Evolutionary conservation across 1,140 invertebrate genomes (phyloP).

Genomic region (Gonatopus flavifemur): DNA sequence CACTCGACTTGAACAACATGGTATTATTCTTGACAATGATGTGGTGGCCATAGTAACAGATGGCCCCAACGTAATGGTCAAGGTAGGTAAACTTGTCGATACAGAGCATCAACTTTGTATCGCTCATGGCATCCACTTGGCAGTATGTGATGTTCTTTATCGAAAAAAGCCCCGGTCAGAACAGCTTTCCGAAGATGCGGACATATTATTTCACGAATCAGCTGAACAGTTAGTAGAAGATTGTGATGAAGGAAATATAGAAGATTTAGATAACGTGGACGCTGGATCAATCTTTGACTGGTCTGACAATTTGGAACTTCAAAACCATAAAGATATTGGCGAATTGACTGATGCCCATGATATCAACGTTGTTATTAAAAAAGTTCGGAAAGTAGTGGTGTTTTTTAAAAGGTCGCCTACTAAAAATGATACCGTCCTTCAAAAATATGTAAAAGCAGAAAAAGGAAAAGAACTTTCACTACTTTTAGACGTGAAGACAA

Average conservation of each 20-base stretch:
- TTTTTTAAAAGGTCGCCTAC: conserved; percentile 8
- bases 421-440: conserved; percentile 19
- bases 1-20: background rate
- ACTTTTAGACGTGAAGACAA: conserved; percentile 15
- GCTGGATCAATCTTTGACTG: background rate
- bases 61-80: conserved; percentile 20
- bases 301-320: background rate
- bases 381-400: conserved; percentile 5
- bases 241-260: background rate
- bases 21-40: background rate
- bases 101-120: conserved; percentile 21
- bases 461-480: conserved; percentile 15
- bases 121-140: conserved; percentile 16
- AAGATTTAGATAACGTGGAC: background rate
- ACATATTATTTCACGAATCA: too few relatives aligned
- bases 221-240: background rate
- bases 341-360: background rate
- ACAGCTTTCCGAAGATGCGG: too few relatives aligned
- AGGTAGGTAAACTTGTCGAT: conserved; percentile 19
- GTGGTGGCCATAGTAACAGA: conserved; percentile 10
- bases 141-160: conserved; percentile 17
- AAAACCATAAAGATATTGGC: background rate
- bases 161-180: conserved; percentile 4
- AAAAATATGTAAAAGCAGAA: conserved; percentile 22
- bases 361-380: conserved; percentile 2